A percentile compares a stretch with the other conserved stretches of the same genome.
phyloP scores from a whole-genome alignment of 37 sponge, comb jelly and placozoan species.

The Dysidea cf. avara region DNA sequence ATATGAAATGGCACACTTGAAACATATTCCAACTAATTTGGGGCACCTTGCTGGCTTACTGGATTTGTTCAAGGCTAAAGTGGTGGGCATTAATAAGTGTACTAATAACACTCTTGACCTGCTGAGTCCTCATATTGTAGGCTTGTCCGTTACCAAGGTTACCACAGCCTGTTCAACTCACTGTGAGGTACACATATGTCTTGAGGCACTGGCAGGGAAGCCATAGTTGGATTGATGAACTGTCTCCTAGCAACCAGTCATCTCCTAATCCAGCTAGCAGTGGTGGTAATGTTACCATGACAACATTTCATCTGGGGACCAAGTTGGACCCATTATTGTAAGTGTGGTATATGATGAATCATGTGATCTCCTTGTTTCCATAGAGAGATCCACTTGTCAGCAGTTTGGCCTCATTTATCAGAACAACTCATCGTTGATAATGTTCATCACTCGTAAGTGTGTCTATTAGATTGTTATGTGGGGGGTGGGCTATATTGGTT shows the following conservation, averaged over 20 bases:
- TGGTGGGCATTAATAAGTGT: constrained; percentile 49
- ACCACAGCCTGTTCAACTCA: constrained; percentile 45
- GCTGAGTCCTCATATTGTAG: neutral
- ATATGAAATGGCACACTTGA: constrained; percentile 78
- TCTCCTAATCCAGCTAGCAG: neutral
- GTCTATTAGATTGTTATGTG: too few relatives aligned
- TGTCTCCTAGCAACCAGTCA: constrained; percentile 7
- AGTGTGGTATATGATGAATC: neutral
- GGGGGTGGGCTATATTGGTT: too few relatives aligned
- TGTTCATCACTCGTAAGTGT: constrained; percentile 46
- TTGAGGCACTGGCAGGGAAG: constrained; percentile 48
- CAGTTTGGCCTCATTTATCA: constrained; percentile 77
- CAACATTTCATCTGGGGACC: constrained; percentile 56
- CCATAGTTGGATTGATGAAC: neutral
- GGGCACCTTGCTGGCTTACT: constrained; percentile 85
- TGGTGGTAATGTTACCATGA: neutral
- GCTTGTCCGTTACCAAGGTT: neutral
- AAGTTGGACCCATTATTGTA: constrained; percentile 69
- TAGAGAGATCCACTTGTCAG: constrained; percentile 78
- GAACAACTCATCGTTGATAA: constrained; percentile 77
- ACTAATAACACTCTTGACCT: too few relatives aligned
- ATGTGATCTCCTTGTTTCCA: neutral
- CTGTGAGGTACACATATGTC: constrained; percentile 66
- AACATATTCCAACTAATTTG: constrained; percentile 73
- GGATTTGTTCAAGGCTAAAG: constrained; percentile 84